A percentile compares a stretch with the other conserved stretches of the same genome.
phyloP scores from a whole-genome alignment of 2,888 invertebrate species.

The Lasius fuliginosus region DNA sequence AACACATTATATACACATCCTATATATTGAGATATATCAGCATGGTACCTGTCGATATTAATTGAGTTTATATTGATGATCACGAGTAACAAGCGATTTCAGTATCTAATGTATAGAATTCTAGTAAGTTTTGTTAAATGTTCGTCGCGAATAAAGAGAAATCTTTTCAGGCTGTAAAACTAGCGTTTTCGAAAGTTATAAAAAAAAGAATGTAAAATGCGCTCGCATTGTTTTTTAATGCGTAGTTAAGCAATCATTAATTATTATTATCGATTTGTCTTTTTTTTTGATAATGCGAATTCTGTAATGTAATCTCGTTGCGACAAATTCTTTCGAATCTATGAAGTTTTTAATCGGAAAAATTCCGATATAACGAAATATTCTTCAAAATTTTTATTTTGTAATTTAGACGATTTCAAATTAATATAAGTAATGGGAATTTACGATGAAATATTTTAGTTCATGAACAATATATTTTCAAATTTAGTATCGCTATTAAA shows the following conservation, averaged over 20 bases:
- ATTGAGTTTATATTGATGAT: constrained; percentile 46
- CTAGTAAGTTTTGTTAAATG: constrained; percentile 42
- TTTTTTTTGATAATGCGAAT: constrained; percentile 7
- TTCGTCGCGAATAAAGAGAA: constrained; percentile 8
- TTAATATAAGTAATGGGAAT: not conserved
- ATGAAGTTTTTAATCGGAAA: not conserved
- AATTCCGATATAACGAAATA: not conserved
- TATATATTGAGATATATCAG: constrained; percentile 50
- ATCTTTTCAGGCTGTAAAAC: constrained; percentile 36
- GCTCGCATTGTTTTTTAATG: constrained; percentile 2
- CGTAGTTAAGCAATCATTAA: constrained; percentile 23
- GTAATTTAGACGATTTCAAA: not conserved
- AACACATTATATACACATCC: constrained; percentile 42
- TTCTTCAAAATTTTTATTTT: not conserved
- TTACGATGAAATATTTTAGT: not conserved
- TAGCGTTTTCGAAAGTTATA: constrained; percentile 23
- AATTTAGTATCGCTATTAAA: not conserved
- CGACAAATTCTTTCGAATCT: constrained; percentile 31
- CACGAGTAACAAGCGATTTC: constrained; percentile 31
- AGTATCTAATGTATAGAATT: constrained; percentile 47
- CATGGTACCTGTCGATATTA: constrained; percentile 59
- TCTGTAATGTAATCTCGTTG: constrained; percentile 12
- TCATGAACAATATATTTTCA: not conserved
- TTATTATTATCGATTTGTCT: not conserved
- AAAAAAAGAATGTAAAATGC: constrained; percentile 16